Evolutionary conservation across 2,888 invertebrate species (phyloP), one percentile per base, ranked within the genome.

Genomic region (Cheilosia vernalis): DNA sequence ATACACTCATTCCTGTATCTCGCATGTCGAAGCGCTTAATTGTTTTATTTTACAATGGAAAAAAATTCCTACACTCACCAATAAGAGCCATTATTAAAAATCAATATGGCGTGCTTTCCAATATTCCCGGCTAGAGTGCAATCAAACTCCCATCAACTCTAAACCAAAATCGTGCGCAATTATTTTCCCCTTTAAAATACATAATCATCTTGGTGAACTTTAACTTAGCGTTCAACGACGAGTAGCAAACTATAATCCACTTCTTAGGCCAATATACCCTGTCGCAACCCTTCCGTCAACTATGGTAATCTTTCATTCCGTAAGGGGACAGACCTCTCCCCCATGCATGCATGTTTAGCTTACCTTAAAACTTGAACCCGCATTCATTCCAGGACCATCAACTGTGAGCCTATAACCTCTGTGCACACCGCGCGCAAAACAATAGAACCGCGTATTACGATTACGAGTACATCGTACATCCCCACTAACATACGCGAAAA

Each of bases 331-430:
- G 21, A 1, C n/a, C 33, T 13, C 37, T 17, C n/a, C 42, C 40
- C 24, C n/a, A 40, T 24, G 51, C 2, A 27, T 61, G 53, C 55
- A 60, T 60, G 72, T 24, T 15, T 49, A 3, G 19, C 44, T 73
- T 42, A 74, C 80, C 80, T 80, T 80, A 61, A 63, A 33, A 21
- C 80, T 80, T 80, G 67, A 74, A 42, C 40, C 61, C 37, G 40
- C 40, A n/a, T 17, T 19, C 24, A 60, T 30, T 44, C 30, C 33
- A 33, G 21, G 69, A 42, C 69, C 58, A 58, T 69, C 51, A 70
- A 70, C 63, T 42, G 55, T 21, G 33, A 1, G 21, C 42, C 24
- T 37, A 60, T 10, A 49, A 10, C 27, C 27, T 27, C 10, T 6
- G 9, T 37, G 3, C 17, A 55, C 4, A 7, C n/a, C n/a, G 40